These are phyloP conservation scores for Sitta carolinensis DNA, from an alignment of 2,797 vertebrate genomes.

Conservation along the genomic window DNA sequence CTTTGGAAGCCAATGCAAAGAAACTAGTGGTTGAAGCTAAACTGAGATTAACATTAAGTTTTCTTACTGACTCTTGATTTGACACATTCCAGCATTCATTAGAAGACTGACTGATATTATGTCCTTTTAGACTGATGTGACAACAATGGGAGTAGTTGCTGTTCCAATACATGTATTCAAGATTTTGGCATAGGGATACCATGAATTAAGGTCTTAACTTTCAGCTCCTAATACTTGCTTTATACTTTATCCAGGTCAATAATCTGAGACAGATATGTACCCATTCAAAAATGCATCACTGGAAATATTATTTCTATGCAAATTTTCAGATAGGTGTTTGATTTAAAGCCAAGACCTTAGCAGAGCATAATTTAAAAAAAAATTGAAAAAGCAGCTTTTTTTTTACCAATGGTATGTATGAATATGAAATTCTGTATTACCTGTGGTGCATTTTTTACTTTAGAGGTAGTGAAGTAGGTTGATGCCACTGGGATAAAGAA, in stretches of 20 bases:
- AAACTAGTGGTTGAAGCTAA: neutral
- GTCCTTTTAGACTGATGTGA: neutral
- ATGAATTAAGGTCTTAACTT: neutral
- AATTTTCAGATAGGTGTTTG: neutral
- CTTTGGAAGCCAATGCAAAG: neutral
- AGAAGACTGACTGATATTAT: neutral
- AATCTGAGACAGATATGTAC: neutral
- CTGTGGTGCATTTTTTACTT: neutral
- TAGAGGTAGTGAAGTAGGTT: neutral
- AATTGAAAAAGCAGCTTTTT: neutral
- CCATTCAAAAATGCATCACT: neutral
- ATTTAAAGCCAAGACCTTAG: neutral
- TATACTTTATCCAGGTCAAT: neutral
- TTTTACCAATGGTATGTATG: neutral
- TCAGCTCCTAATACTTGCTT: neutral
- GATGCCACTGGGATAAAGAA: neutral
- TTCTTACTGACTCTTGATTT: neutral
- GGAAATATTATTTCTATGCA: neutral
- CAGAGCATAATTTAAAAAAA: neutral
- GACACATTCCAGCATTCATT: neutral
- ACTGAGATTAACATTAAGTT: neutral
- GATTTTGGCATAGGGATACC: neutral
- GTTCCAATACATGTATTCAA: neutral
- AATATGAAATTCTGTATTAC: neutral
- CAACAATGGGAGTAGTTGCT: neutral